Percentiles rank a stretch among this genome's conserved stretches.
Evolutionary conservation across 2,113 vertebrate genomes (phyloP).

Genomic region (Hirundichthys speculiger): DNA sequence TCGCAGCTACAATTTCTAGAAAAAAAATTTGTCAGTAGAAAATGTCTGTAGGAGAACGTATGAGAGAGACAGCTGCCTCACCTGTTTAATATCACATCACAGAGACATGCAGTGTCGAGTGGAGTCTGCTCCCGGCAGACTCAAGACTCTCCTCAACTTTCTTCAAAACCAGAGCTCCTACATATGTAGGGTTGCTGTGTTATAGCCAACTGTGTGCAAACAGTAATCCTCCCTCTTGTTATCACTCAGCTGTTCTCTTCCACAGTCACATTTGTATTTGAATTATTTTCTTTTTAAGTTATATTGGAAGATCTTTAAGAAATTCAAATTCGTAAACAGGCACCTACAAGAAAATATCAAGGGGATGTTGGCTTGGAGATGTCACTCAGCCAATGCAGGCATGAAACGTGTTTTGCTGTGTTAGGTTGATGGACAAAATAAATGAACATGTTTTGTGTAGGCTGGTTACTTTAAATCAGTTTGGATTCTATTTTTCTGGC

Average conservation of each 20-base stretch:
- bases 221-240: not conserved
- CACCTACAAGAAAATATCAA: not conserved
- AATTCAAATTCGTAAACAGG: not conserved
- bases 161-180: not conserved
- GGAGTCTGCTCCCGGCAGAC: no score
- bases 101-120: not conserved
- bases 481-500: conserved; percentile 14
- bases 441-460: conserved; percentile 56
- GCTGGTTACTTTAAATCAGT: conserved; percentile 34
- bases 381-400: not conserved
- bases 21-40: not conserved
- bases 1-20: not conserved
- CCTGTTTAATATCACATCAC: not conserved
- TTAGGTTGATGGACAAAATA: conserved; percentile 39
- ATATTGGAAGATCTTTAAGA: no score
- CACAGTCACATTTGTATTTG: not conserved
- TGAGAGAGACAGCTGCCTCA: not conserved
- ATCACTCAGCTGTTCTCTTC: not conserved
- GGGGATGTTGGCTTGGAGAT: conserved; percentile 4
- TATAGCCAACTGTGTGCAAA: not conserved
- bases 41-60: not conserved
- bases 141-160: not conserved
- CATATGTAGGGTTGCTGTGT: not conserved
- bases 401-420: conserved; percentile 32
- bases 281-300: no score